A percentile compares a stretch with the other conserved stretches of the same genome.
phyloP scores from a whole-genome alignment of 2,888 invertebrate genomes.

The Laothoe populi region DNA sequence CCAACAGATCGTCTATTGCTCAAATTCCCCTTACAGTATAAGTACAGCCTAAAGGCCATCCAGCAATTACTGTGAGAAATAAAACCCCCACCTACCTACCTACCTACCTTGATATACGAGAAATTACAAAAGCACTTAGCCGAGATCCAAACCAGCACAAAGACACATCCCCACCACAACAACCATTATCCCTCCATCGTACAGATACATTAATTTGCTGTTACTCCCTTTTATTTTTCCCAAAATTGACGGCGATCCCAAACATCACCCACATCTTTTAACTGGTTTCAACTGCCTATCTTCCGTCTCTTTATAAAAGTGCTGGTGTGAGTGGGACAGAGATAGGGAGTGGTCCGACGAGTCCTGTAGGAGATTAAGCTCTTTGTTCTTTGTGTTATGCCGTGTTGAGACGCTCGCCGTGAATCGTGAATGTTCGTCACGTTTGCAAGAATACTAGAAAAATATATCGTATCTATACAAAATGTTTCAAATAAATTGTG shows the following conservation, averaged over 20 bases:
- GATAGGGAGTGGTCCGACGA: constrained; percentile 38
- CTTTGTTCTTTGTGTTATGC: constrained; percentile 33
- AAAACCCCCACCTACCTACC: not conserved
- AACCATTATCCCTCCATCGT: constrained; percentile 8
- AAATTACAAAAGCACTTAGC: constrained; percentile 23
- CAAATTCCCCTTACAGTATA: too few relatives aligned
- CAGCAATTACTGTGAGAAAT: not conserved
- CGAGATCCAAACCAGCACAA: constrained; percentile 14
- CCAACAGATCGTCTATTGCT: too few relatives aligned
- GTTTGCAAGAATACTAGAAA: too few relatives aligned
- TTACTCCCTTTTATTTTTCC: constrained; percentile 22
- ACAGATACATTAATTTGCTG: constrained; percentile 23
- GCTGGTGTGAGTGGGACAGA: constrained; percentile 35
- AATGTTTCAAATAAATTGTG: too few relatives aligned
- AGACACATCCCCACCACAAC: constrained; percentile 10
- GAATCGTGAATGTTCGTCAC: not conserved
- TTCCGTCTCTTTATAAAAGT: constrained; percentile 33
- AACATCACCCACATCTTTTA: constrained; percentile 29
- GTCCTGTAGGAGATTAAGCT: constrained; percentile 38
- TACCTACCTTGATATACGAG: constrained; percentile 9
- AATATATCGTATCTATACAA: too few relatives aligned
- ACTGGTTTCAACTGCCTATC: constrained; percentile 38
- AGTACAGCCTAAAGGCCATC: not conserved
- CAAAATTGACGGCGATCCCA: constrained; percentile 8
- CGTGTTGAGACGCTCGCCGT: not conserved